Conservation (phyloP, 2,888 invertebrate genomes). For the Liodrosophila aerea region DNA sequence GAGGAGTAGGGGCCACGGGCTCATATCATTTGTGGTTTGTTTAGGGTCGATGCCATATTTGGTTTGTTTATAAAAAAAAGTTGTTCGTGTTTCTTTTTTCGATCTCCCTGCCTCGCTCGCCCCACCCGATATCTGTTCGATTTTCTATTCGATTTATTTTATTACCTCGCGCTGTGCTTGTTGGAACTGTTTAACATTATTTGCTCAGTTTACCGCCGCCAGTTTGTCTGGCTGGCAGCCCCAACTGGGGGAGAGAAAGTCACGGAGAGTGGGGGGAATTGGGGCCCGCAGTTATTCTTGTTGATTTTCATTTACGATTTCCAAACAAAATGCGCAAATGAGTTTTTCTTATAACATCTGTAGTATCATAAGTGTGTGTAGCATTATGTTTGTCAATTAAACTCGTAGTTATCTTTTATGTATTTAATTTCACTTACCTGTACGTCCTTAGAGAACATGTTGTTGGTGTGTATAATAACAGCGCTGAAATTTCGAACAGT, state of each 20-base stretch:
- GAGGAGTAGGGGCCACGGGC: neutral
- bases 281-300: slow-evolving; percentile 11
- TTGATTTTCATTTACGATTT: slow-evolving; percentile 63
- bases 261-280: neutral
- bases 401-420: neutral
- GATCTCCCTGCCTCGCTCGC: too few species aligned
- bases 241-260: slow-evolving; percentile 9
- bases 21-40: slow-evolving; percentile 66
- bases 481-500: slow-evolving; percentile 89
- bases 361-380: too few species aligned
- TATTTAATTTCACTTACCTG: slow-evolving; percentile 84
- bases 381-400: too few species aligned
- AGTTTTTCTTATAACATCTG: neutral
- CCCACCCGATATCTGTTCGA: slow-evolving; percentile 9
- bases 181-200: slow-evolving; percentile 65
- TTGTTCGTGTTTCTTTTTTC: slow-evolving; percentile 33
- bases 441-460: slow-evolving; percentile 89
- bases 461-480: slow-evolving; percentile 89
- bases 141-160: slow-evolving; percentile 50
- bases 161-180: slow-evolving; percentile 46
- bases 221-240: slow-evolving; percentile 59
- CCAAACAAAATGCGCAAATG: slow-evolving; percentile 42
- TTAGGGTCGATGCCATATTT: slow-evolving; percentile 69
- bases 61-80: slow-evolving; percentile 66
- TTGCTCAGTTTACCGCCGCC: slow-evolving; percentile 70